Conservation (phyloP, 2,888 invertebrate species). For the Zele albiditarsus region DNA sequence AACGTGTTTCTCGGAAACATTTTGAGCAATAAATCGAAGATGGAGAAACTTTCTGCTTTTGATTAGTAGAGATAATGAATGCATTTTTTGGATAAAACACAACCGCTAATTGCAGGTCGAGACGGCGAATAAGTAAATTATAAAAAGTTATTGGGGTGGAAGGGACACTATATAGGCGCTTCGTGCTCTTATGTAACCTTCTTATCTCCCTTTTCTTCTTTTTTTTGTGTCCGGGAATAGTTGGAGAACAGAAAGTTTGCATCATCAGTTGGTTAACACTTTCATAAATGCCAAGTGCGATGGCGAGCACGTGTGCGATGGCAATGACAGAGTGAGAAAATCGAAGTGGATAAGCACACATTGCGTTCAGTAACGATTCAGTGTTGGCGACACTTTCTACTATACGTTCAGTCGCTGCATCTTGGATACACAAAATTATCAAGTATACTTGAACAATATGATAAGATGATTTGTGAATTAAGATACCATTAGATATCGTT, state of each 20-base stretch:
- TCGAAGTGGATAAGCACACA: background rate
- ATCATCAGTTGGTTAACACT: constrained; percentile 17
- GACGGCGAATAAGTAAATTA: background rate
- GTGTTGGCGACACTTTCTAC: too few species aligned
- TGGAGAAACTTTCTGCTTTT: too few species aligned
- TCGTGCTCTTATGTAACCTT: background rate
- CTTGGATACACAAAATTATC: too few species aligned
- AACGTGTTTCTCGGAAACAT: too few species aligned
- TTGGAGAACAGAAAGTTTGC: constrained; percentile 2
- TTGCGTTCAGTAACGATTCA: background rate
- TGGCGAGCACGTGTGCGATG: background rate
- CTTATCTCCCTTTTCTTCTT: background rate
- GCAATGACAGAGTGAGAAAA: background rate
- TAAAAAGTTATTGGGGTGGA: background rate
- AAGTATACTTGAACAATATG: too few species aligned
- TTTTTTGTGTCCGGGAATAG: background rate
- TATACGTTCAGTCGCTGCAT: too few species aligned
- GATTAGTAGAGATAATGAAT: too few species aligned
- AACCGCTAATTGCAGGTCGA: background rate
- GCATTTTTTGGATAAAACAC: background rate
- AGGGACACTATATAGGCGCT: background rate
- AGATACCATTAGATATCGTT: too few species aligned
- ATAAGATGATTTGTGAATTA: too few species aligned
- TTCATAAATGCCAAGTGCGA: background rate
- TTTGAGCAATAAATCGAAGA: too few species aligned